Conservation (phyloP, 35 echinoderm and acorn worm genomes). For the Lytechinus pictus region DNA sequence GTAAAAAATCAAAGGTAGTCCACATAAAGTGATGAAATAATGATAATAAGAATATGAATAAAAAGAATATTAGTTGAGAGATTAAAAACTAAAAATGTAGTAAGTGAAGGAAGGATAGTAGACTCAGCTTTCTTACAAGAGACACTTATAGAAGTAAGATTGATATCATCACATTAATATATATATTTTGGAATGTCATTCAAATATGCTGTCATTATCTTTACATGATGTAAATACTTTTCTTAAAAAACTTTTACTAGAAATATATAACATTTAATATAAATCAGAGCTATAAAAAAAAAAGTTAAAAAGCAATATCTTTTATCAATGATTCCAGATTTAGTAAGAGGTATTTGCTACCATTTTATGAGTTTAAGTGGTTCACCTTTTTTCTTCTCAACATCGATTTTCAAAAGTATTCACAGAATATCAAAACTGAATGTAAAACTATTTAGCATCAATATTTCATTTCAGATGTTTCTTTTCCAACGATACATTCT, state of each 20-base stretch:
- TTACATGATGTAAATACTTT: too few relatives aligned
- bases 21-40: neutral
- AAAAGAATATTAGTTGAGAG: neutral
- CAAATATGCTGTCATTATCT: too few relatives aligned
- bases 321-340: neutral
- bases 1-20: neutral
- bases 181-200: too few relatives aligned
- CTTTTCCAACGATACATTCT: neutral
- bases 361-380: neutral
- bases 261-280: neutral
- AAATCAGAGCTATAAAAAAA: neutral
- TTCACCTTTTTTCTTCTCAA: too few relatives aligned
- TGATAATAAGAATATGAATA: conserved; percentile 7
- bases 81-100: neutral
- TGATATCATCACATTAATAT: too few relatives aligned
- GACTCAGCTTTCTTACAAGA: neutral
- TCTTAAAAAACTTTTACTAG: neutral
- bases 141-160: too few relatives aligned
- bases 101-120: neutral
- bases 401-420: too few relatives aligned
- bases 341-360: neutral
- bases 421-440: too few relatives aligned
- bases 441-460: neutral
- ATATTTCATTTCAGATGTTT: neutral
- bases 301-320: neutral